These are phyloP conservation scores for Cariama cristata DNA, from an alignment of 2,113 vertebrate genomes.

Conservation along the genomic window DNA sequence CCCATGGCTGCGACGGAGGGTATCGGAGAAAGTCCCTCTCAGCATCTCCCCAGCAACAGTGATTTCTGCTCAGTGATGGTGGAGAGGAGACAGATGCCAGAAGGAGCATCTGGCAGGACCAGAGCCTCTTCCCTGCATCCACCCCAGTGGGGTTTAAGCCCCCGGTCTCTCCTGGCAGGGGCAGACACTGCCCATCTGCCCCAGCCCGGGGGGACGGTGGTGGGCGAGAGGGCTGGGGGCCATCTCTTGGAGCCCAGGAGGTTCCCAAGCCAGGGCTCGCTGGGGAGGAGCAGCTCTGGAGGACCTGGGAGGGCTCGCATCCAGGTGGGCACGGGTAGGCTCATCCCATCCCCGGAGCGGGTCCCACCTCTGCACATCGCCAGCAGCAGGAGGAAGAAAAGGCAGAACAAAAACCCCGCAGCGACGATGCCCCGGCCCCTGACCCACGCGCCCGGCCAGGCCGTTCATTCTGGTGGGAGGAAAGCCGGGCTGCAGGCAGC, in stretches of 20 bases:
- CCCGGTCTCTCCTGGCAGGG: neutral
- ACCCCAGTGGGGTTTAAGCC: neutral
- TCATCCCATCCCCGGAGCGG: neutral
- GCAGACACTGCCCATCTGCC: neutral
- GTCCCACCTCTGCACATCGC: neutral
- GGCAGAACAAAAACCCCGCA: rapidly evolving
- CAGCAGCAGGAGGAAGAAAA: neutral
- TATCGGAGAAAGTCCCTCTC: neutral
- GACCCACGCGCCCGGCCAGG: rapidly evolving
- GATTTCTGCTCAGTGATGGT: neutral
- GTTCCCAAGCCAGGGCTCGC: neutral
- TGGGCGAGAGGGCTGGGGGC: rapidly evolving
- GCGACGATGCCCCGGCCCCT: neutral
- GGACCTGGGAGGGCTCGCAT: neutral
- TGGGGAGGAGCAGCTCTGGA: neutral
- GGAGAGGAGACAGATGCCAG: neutral
- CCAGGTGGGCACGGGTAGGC: rapidly evolving
- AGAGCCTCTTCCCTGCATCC: neutral
- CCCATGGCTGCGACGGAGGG: neutral
- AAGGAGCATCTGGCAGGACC: neutral
- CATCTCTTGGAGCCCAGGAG: neutral
- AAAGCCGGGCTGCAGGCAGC: neutral
- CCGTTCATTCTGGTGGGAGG: neutral
- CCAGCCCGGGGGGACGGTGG: neutral
- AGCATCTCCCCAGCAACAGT: neutral